A percentile compares a stretch with the other conserved stretches of the same genome.
Conservation (phyloP, 2,888 invertebrate genomes). For the Nomada hirtipes region DNA sequence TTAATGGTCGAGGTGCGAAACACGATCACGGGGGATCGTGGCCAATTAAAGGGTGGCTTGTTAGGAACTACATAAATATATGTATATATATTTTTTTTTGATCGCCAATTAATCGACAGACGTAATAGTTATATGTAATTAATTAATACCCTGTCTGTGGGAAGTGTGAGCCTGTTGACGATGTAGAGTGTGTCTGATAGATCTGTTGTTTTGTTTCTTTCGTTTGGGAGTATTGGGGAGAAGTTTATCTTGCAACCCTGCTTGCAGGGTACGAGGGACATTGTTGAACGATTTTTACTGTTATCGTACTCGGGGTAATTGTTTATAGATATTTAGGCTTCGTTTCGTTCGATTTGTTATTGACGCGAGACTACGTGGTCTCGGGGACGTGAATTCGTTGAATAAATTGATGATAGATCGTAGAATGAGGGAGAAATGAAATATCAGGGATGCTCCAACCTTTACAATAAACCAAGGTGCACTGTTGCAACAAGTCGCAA, state of each 20-base stretch:
- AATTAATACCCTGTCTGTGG: too few relatives aligned
- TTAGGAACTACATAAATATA: background rate
- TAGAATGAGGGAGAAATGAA: background rate
- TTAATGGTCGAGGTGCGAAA: background rate
- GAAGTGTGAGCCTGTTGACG: background rate
- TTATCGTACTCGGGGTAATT: background rate
- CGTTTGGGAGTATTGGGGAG: background rate
- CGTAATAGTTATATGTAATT: background rate
- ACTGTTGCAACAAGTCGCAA: too few relatives aligned
- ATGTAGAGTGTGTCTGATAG: background rate
- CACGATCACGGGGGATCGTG: background rate
- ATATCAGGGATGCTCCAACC: background rate
- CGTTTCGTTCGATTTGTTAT: background rate
- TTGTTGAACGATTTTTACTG: background rate
- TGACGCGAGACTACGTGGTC: background rate
- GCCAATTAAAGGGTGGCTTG: background rate
- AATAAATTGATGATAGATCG: too few relatives aligned
- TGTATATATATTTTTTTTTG: background rate
- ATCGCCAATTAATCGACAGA: slow-evolving; percentile 1
- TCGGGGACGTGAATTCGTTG: slow-evolving; percentile 15
- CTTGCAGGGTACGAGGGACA: background rate
- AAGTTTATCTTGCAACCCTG: background rate
- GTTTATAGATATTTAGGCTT: background rate
- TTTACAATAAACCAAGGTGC: background rate
- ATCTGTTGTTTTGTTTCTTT: background rate